These are phyloP conservation scores for Scopus umbretta DNA, from an alignment of 2,113 vertebrate genomes.

Conservation along the genomic window DNA sequence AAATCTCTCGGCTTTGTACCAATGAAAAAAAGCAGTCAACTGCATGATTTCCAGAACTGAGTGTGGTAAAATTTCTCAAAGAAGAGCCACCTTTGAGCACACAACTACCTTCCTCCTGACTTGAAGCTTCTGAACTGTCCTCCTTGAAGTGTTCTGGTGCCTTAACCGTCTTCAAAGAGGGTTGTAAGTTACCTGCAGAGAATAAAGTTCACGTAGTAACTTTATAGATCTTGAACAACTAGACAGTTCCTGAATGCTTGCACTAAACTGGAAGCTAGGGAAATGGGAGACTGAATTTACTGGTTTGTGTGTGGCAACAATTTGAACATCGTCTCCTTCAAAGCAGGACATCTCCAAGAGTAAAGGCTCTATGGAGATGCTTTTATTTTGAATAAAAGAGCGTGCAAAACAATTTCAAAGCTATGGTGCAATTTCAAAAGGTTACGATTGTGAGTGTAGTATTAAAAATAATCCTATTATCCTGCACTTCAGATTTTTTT, in stretches of 20 bases:
- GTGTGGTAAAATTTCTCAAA: conserved; percentile 1
- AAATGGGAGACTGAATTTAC: not conserved
- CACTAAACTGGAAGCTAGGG: not conserved
- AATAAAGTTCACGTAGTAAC: conserved; percentile 62
- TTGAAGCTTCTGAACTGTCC: conserved; percentile 92
- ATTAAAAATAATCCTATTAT: not conserved
- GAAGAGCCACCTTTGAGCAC: conserved; percentile 12
- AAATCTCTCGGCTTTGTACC: not conserved
- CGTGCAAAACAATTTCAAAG: not conserved
- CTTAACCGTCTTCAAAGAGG: conserved; percentile 78
- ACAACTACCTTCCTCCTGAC: conserved; percentile 90
- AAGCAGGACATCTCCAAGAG: not conserved
- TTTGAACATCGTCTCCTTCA: not conserved
- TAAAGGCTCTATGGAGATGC: not conserved
- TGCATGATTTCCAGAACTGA: conserved; percentile 4
- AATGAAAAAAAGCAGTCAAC: not conserved
- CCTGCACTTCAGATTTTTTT: not conserved
- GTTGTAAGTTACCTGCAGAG: conserved; percentile 79
- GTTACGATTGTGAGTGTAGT: not conserved
- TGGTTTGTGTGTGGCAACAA: not conserved
- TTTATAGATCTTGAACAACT: conserved; percentile 19
- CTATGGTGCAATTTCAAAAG: not conserved
- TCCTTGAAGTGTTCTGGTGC: conserved; percentile 80
- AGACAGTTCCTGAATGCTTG: not conserved
- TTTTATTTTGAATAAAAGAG: not conserved